Conservation (phyloP, 1,140 invertebrate genomes). For the Papilio xuthus region DNA sequence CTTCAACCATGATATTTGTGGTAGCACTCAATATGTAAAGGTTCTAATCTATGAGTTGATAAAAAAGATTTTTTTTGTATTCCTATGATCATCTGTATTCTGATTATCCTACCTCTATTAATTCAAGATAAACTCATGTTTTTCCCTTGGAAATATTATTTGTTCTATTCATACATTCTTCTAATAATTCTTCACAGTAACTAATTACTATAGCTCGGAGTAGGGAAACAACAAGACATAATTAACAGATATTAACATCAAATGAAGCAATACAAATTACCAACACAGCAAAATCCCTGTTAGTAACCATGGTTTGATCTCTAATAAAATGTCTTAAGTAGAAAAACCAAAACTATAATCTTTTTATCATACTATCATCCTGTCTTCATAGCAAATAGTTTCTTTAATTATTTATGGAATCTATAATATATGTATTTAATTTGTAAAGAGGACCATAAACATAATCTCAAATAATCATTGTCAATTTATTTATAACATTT, state of each 20-base stretch:
- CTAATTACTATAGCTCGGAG: background rate
- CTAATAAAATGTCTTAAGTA: background rate
- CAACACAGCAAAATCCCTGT: background rate
- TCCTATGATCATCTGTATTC: too few species aligned
- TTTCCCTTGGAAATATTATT: background rate
- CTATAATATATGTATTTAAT: background rate
- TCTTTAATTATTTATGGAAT: background rate
- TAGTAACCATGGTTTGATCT: background rate
- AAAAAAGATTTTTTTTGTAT: too few species aligned
- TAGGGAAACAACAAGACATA: background rate
- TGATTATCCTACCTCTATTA: too few species aligned
- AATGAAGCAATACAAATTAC: background rate
- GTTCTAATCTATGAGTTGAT: too few species aligned
- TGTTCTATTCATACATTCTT: background rate
- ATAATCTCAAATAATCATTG: background rate
- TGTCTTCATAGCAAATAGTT: background rate
- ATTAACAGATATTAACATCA: slow-evolving; percentile 3
- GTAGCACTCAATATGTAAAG: too few species aligned
- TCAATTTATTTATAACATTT: background rate
- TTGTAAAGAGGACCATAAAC: too few species aligned
- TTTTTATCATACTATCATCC: background rate
- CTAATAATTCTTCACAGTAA: background rate
- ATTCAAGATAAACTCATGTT: too few species aligned
- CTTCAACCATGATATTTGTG: too few species aligned
- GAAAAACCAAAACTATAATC: background rate